These are phyloP conservation scores for Poeciliopsis paucimaculata DNA, from an alignment of 2,797 vertebrate species.

Conservation along the genomic window DNA sequence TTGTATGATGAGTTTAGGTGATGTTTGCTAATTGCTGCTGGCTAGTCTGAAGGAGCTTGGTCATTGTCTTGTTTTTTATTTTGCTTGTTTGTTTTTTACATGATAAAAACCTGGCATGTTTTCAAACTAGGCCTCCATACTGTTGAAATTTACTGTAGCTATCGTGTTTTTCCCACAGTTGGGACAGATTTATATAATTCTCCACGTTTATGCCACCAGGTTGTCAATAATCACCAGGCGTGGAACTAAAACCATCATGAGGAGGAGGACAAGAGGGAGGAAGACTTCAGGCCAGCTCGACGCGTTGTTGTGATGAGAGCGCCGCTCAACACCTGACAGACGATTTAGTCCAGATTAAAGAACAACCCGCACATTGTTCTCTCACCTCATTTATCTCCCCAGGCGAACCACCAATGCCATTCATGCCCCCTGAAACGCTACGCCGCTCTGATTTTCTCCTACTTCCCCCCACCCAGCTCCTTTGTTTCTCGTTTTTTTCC, in stretches of 20 bases:
- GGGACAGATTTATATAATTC: not conserved
- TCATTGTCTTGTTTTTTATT: not conserved
- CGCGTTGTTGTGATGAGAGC: conserved; percentile 60
- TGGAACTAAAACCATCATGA: not conserved
- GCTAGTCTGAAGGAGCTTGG: too few relatives aligned
- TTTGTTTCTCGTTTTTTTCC: conserved; percentile 65
- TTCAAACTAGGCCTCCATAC: not conserved
- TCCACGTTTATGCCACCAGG: not conserved
- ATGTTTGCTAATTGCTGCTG: too few relatives aligned
- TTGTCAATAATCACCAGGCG: not conserved
- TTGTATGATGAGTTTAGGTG: too few relatives aligned
- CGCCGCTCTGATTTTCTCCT: conserved; percentile 71
- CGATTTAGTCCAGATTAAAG: conserved; percentile 78
- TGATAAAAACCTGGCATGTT: not conserved
- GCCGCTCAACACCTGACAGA: conserved; percentile 74
- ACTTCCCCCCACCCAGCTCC: not conserved
- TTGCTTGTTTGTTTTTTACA: not conserved
- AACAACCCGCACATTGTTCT: conserved; percentile 78
- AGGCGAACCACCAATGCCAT: conserved; percentile 75
- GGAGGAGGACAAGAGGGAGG: conserved; percentile 39
- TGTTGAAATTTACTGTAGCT: not conserved
- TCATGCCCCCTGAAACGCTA: conserved; percentile 73
- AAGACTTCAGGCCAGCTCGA: conserved; percentile 53
- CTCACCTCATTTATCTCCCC: conserved; percentile 68
- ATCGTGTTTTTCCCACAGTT: not conserved